phyloP scores from a whole-genome alignment of 2,797 vertebrate species.

The Trichosurus vulpecula region DNA sequence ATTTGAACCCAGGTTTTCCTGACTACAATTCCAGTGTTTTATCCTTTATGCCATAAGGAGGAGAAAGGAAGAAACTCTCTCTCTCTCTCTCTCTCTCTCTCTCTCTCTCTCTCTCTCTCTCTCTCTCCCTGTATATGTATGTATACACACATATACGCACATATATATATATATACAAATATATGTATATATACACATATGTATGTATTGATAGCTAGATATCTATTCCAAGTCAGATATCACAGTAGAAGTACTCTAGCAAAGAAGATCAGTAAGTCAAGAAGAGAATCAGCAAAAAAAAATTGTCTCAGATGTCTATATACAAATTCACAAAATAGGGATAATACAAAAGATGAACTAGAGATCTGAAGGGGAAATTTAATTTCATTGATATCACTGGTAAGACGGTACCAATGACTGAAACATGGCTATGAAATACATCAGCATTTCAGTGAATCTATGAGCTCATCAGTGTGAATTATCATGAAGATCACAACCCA shows the following conservation, averaged over 20 bases:
- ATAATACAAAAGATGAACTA: not conserved
- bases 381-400: not conserved
- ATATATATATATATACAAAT: not conserved
- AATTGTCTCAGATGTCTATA: not conserved
- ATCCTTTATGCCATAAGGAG: not conserved
- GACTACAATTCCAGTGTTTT: not conserved
- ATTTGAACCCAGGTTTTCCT: not conserved
- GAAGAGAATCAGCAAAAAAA: not conserved
- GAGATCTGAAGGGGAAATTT: not conserved
- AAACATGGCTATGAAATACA: not conserved
- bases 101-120: not conserved
- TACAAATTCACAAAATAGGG: not conserved
- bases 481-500: not conserved
- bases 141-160: not conserved
- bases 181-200: not conserved
- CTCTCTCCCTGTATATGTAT: not conserved
- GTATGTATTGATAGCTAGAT: not conserved
- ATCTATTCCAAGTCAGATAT: not conserved
- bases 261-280: not conserved
- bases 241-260: not conserved
- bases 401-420: not conserved
- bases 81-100: not conserved
- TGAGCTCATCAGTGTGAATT: not conserved
- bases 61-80: not conserved
- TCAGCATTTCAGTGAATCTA: not conserved